Conservation (phyloP, 2,113 vertebrate species). For the Philantomba maxwellii region DNA sequence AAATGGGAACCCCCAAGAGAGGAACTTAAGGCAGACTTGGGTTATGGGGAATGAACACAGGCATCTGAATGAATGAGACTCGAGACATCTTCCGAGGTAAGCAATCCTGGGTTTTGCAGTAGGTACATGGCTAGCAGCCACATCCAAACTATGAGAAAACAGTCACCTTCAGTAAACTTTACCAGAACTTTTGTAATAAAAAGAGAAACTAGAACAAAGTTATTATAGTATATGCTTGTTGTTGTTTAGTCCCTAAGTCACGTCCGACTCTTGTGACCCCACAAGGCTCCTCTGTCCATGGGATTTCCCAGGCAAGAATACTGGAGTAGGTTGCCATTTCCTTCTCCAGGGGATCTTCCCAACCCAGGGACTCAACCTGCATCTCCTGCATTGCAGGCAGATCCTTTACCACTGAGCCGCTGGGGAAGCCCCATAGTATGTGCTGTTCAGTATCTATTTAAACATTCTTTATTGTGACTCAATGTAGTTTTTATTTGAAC, state of each 20-base stretch:
- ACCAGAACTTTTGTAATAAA: neutral
- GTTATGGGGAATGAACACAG: rapidly evolving
- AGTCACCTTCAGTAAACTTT: neutral
- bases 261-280: neutral
- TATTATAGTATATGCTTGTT: neutral
- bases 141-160: neutral
- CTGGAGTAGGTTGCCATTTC: neutral
- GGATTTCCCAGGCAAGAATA: neutral
- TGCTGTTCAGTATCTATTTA: neutral
- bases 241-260: neutral
- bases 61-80: rapidly evolving
- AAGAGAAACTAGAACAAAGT: neutral
- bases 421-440: neutral
- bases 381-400: neutral
- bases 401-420: neutral
- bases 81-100: neutral
- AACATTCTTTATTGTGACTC: neutral
- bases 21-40: too few species aligned
- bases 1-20: neutral
- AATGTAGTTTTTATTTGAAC: neutral
- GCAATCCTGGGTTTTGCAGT: rapidly evolving
- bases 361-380: neutral
- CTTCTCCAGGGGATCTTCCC: neutral
- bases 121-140: rapidly evolving
- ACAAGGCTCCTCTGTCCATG: neutral